phyloP scores from a whole-genome alignment of 1,140 invertebrate genomes.

The Ceratina japonica region DNA sequence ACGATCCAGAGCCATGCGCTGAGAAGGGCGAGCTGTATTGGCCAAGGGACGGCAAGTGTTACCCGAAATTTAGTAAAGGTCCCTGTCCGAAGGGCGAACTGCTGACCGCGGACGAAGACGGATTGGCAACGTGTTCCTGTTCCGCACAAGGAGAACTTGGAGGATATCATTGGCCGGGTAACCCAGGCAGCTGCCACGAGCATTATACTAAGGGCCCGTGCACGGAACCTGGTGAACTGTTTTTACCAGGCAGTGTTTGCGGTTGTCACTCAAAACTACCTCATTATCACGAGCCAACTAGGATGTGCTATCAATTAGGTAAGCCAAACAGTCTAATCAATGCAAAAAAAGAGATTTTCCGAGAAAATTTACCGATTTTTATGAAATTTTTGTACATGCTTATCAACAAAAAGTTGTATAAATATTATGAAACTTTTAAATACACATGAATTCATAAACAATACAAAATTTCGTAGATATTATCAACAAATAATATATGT shows the following conservation, averaged over 20 bases:
- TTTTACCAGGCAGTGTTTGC: constrained; percentile 86
- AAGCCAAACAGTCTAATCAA: constrained; percentile 56
- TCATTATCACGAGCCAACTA: constrained; percentile 84
- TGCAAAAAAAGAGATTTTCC: too few species aligned
- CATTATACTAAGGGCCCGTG: constrained; percentile 89
- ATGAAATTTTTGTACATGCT: too few species aligned
- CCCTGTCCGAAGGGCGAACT: constrained; percentile 88
- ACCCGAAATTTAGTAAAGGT: constrained; percentile 84
- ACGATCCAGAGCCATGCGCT: constrained; percentile 81
- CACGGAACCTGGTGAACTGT: constrained; percentile 85
- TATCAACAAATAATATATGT: neutral
- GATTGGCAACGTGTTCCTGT: constrained; percentile 82
- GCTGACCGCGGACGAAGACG: constrained; percentile 81
- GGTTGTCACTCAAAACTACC: constrained; percentile 85
- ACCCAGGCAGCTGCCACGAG: constrained; percentile 85
- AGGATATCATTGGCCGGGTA: constrained; percentile 78
- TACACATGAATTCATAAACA: neutral
- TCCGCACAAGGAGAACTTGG: constrained; percentile 76
- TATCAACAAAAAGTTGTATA: too few species aligned
- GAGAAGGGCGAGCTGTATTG: constrained; percentile 84
- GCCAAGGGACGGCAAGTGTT: constrained; percentile 87
- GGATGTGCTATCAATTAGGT: constrained; percentile 89
- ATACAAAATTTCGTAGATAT: neutral
- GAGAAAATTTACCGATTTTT: too few species aligned
- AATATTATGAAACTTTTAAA: too few species aligned